Evolutionary conservation across 2,797 vertebrate genomes (phyloP).

Genomic region (Liasis olivaceus): DNA sequence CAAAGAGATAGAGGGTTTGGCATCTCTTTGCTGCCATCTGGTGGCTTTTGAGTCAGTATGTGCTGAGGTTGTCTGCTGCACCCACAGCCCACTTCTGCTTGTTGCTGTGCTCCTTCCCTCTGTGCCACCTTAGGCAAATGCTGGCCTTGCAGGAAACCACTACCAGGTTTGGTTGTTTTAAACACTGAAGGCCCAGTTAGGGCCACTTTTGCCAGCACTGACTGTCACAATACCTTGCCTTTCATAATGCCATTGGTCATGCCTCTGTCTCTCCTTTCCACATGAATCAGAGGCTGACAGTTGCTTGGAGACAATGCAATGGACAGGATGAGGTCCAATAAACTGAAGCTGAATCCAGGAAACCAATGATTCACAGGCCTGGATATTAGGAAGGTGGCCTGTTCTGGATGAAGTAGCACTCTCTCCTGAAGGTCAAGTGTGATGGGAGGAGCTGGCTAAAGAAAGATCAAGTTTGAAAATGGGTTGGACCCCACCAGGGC

Average conservation of each 20-base stretch:
- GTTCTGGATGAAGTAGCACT: background rate
- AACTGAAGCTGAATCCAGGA: too few relatives aligned
- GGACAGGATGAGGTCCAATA: too few relatives aligned
- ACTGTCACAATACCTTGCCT: background rate
- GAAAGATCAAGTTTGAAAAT: background rate
- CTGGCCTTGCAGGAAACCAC: background rate
- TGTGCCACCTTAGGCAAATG: background rate
- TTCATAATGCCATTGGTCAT: background rate
- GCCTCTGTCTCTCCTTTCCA: too few relatives aligned
- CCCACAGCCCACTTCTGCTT: background rate
- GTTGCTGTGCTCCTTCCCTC: background rate
- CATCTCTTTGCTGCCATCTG: background rate
- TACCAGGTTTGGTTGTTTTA: background rate
- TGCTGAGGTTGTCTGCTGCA: background rate
- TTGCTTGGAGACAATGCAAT: too few relatives aligned
- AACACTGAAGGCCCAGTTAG: background rate
- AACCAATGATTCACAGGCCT: too few relatives aligned
- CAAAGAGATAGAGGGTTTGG: background rate
- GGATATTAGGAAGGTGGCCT: too few relatives aligned
- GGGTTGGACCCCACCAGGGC: background rate
- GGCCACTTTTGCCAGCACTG: background rate
- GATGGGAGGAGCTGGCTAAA: background rate
- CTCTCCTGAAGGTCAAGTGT: background rate
- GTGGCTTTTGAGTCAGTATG: background rate
- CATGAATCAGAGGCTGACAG: too few relatives aligned